Evolutionary conservation across 2,888 invertebrate species (phyloP).

Genomic region (Stenolophus ochropezus): DNA sequence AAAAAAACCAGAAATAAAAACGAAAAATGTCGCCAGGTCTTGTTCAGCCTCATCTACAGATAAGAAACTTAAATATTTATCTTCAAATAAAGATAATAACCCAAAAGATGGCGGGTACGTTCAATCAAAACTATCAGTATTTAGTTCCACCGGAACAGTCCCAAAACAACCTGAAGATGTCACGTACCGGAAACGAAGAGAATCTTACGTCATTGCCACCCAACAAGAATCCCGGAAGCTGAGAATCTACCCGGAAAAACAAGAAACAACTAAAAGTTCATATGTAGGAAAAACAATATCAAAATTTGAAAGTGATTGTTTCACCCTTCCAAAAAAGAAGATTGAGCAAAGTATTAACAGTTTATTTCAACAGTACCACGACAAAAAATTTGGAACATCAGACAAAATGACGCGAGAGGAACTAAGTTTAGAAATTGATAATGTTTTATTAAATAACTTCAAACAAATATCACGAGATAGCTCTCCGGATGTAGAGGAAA

Average conservation of each 20-base stretch:
- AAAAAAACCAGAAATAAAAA: not conserved
- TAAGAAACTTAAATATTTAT: constrained; percentile 4
- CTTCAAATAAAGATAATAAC: constrained; percentile 1
- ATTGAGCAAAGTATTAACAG: not conserved
- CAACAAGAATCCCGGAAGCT: constrained; percentile 7
- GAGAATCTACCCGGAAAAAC: constrained; percentile 2
- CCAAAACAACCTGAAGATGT: constrained; percentile 9
- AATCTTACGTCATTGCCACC: constrained; percentile 38
- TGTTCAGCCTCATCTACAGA: constrained; percentile 4
- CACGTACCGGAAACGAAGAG: constrained; percentile 25
- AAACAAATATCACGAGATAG: constrained; percentile 21
- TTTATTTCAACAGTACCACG: constrained; percentile 25
- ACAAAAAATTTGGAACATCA: constrained; percentile 17
- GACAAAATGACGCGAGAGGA: constrained; percentile 12
- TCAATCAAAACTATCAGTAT: not conserved
- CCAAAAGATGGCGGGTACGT: not conserved
- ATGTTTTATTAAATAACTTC: constrained; percentile 9
- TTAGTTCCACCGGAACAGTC: not conserved
- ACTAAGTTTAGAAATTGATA: constrained; percentile 32
- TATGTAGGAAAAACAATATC: constrained; percentile 36
- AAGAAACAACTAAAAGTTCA: constrained; percentile 8
- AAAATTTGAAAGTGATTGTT: constrained; percentile 24
- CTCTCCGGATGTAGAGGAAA: not conserved
- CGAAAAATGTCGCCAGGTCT: not conserved
- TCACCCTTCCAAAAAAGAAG: not conserved